These are phyloP conservation scores for Diglossa cyanea DNA, from an alignment of 2,797 vertebrate species.

Conservation along the genomic window DNA sequence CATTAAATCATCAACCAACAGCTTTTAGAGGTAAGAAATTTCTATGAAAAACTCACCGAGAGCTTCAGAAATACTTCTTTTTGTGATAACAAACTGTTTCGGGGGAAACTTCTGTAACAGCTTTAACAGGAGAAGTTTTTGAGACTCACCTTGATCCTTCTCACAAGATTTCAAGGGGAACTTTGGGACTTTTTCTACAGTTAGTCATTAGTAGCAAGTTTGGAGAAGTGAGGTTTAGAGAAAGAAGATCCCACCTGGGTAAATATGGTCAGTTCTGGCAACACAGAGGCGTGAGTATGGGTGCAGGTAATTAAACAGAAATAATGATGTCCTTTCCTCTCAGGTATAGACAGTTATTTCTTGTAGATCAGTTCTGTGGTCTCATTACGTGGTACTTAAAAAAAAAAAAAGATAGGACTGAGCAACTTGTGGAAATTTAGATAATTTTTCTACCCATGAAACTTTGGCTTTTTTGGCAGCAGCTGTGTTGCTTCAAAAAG, in stretches of 20 bases:
- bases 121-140: background rate
- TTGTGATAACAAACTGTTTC: background rate
- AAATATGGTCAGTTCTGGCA: background rate
- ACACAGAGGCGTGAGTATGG: background rate
- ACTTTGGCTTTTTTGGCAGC: background rate
- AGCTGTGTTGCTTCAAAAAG: background rate
- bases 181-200: background rate
- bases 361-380: background rate
- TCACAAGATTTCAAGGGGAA: background rate
- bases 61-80: background rate
- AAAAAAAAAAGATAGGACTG: background rate
- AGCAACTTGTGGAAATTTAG: background rate
- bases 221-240: background rate
- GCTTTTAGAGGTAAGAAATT: background rate
- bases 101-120: accelerated
- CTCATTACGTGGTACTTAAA: background rate
- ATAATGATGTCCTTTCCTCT: background rate
- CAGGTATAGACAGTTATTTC: background rate
- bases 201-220: background rate
- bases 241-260: background rate
- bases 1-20: background rate
- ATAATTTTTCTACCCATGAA: background rate
- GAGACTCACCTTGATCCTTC: background rate
- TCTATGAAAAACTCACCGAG: background rate
- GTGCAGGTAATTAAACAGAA: background rate